phyloP scores from a whole-genome alignment of 2,797 vertebrate species.

The Myotis findleyi region DNA sequence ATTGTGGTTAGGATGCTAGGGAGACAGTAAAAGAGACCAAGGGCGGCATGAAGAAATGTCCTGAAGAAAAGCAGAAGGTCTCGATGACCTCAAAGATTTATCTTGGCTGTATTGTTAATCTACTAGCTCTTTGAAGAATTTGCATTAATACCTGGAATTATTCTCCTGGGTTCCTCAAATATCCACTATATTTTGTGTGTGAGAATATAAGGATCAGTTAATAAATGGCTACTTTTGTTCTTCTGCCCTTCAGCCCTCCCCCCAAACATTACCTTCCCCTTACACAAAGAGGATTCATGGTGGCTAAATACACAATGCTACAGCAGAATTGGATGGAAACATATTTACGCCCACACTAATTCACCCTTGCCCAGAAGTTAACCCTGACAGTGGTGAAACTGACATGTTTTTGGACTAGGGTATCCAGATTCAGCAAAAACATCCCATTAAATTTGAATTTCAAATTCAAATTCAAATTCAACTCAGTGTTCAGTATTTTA shows the following conservation, averaged over 20 bases:
- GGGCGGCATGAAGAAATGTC: not conserved
- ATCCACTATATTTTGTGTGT: not conserved
- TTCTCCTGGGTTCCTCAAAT: not conserved
- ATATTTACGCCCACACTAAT: not conserved
- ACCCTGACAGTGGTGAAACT: not conserved
- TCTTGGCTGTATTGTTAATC: not conserved
- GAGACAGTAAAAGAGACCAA: not conserved
- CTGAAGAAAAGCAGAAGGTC: not conserved
- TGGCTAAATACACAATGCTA: not conserved
- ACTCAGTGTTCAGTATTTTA: not conserved
- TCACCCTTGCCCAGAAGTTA: slow-evolving; percentile 8
- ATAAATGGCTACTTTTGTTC: not conserved
- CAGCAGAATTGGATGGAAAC: not conserved
- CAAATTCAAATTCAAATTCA: not conserved
- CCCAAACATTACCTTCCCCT: not conserved
- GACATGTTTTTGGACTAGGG: not conserved
- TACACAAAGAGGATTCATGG: not conserved
- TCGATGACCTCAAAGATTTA: not conserved
- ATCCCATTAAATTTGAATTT: slow-evolving; percentile 28
- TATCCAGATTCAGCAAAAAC: not conserved
- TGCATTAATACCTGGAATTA: slow-evolving; percentile 8
- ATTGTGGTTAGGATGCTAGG: not conserved
- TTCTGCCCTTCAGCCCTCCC: not conserved
- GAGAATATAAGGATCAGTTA: slow-evolving; percentile 42
- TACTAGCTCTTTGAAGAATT: slow-evolving; percentile 17